Base-by-base conservation (phyloP, 2,113 vertebrate species). In the Petromus typicus region DNA sequence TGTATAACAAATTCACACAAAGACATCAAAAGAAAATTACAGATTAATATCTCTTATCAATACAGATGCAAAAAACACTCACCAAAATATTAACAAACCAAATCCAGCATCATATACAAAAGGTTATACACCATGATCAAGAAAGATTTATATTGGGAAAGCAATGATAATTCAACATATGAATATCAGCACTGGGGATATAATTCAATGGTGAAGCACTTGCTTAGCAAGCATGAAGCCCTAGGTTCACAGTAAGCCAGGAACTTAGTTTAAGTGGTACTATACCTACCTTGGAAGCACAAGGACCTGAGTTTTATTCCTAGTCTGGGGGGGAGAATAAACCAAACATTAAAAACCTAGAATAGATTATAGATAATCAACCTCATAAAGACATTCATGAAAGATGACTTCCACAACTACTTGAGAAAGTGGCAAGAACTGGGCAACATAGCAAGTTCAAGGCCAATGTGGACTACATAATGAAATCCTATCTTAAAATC, bases 1-100 rank as follows among this genome's bases (percentile, higher is more conserved):
- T n/a, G n/a, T 43, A 78, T 76, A 96, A 56, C 37, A 75, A 96
- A 76, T 43, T 34, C n/a, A 78, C 59, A 87, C 59, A 96, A 83
- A 94, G 20, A 78, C 17, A 80, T 66, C 73, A 90, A 23, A 86
- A 93, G 54, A 89, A 93, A 82, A 96, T 37, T 43, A 83, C 11
- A 66, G 57, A 57, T 32, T 59, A 93, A 2, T 32, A 45, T 91
- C 48, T 92, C 57, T 86, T 61, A 92, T 23, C 30, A 81, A 63
- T 40, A 75, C 25, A 75, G n/a, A 75, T 30, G 23, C 23, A 75
- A 86, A 93, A 51, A 93, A 51, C 54, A 7, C 11, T 78, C 66
- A 90, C 32, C 7, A 82, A 87, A 82, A 76, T 40, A 76, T 51
- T 67, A 86, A 18, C n/a, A 89, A 90, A 90, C 40, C 37, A 86